Percentiles rank a stretch among this genome's conserved stretches.
phyloP scores from a whole-genome alignment of 2,888 invertebrate species.

The Helicoverpa assulta region DNA sequence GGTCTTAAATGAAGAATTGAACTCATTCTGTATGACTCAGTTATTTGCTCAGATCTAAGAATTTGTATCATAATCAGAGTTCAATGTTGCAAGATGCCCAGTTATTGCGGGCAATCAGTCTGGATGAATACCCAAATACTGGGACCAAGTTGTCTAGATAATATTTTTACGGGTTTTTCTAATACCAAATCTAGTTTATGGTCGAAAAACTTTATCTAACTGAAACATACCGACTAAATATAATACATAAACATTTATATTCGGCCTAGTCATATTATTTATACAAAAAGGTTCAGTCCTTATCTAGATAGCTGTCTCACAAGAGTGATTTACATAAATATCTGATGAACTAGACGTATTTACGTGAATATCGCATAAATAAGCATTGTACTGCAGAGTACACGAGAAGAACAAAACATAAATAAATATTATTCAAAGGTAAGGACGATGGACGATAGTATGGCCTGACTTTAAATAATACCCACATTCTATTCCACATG shows the following conservation, averaged over 20 bases:
- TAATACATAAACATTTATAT: conserved; percentile 39
- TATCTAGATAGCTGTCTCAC: conserved; percentile 52
- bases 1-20: no score
- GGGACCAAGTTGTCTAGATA: no score
- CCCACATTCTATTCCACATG: no score
- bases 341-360: conserved; percentile 46
- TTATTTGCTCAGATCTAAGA: no score
- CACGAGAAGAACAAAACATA: conserved; percentile 16
- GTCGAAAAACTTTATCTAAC: background rate
- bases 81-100: no score
- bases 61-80: no score
- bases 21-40: no score
- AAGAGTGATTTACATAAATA: conserved; percentile 55
- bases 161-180: no score
- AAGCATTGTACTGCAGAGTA: conserved; percentile 8
- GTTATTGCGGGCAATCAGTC: no score
- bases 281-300: conserved; percentile 32
- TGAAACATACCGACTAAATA: conserved; percentile 20
- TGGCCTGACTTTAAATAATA: background rate
- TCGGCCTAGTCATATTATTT: no score
- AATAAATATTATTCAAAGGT: conserved; percentile 31
- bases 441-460: conserved; percentile 4
- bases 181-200: background rate
- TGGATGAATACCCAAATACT: no score
- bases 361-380: conserved; percentile 55